These are phyloP conservation scores for Heliconius ismenius DNA, from an alignment of 2,888 invertebrate genomes.

Conservation along the genomic window DNA sequence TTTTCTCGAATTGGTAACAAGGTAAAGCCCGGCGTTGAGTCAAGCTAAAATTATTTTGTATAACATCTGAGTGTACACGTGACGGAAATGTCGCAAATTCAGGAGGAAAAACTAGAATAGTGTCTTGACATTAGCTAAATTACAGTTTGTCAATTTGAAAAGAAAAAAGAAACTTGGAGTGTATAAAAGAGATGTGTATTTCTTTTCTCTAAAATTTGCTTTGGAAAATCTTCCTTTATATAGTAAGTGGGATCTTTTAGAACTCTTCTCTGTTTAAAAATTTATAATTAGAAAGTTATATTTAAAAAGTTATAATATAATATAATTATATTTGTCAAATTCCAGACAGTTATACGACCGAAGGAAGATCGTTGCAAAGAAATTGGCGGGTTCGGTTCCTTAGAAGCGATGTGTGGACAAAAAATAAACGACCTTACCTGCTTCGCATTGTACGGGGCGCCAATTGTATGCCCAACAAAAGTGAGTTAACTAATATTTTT, in stretches of 20 bases:
- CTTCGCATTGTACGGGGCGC: not conserved
- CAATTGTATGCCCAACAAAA: constrained; percentile 4
- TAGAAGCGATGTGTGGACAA: not conserved
- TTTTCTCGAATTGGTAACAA: not conserved
- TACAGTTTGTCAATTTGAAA: too few species aligned
- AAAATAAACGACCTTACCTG: not conserved
- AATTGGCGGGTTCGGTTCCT: not conserved
- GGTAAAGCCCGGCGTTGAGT: too few species aligned
- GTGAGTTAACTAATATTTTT: not conserved
- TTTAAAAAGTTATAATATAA: too few species aligned
- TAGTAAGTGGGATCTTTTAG: not conserved
- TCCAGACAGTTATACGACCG: not conserved
- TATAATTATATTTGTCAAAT: not conserved
- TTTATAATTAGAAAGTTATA: not conserved
- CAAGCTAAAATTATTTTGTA: too few species aligned
- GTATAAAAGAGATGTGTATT: too few species aligned
- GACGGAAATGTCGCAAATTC: too few species aligned
- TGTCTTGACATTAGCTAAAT: too few species aligned
- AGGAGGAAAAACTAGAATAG: too few species aligned
- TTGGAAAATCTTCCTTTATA: too few species aligned
- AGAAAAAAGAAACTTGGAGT: too few species aligned
- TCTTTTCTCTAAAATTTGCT: too few species aligned
- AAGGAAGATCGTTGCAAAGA: not conserved
- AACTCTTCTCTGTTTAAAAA: not conserved
- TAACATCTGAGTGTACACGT: too few species aligned